phyloP scores from a whole-genome alignment of 2,888 invertebrate species.

The Erebia epiphron region DNA sequence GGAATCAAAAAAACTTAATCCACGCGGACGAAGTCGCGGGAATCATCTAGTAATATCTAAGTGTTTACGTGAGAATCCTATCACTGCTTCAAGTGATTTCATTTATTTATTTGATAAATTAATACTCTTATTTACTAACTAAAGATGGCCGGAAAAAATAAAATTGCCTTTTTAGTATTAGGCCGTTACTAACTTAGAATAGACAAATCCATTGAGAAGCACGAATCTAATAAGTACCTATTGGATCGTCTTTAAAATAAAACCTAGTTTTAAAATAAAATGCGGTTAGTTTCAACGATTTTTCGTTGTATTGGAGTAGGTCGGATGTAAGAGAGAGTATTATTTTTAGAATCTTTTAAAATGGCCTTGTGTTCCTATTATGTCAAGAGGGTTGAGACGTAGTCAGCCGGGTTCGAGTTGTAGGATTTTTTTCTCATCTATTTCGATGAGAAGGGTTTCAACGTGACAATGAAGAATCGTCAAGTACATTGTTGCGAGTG shows the following conservation, averaged over 20 bases:
- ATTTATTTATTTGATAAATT: too few relatives aligned
- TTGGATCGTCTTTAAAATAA: conserved; percentile 6
- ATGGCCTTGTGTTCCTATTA: conserved; percentile 43
- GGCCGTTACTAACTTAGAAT: too few relatives aligned
- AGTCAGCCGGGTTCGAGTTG: conserved; percentile 40
- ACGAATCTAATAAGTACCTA: background rate
- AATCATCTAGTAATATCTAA: too few relatives aligned
- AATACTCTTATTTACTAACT: too few relatives aligned
- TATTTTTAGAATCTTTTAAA: conserved; percentile 43
- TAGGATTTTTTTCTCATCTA: conserved; percentile 37
- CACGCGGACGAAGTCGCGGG: too few relatives aligned
- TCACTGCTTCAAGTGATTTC: too few relatives aligned
- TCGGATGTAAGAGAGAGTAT: conserved; percentile 37
- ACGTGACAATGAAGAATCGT: conserved; percentile 10
- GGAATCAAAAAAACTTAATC: too few relatives aligned
- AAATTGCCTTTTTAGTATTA: too few relatives aligned
- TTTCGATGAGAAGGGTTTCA: conserved; percentile 29
- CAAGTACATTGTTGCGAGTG: conserved; percentile 10
- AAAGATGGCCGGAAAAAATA: too few relatives aligned
- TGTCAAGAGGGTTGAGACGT: conserved; percentile 41
- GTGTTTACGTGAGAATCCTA: too few relatives aligned
- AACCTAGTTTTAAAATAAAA: conserved; percentile 12
- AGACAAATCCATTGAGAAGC: too few relatives aligned
- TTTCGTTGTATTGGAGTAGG: conserved; percentile 34
- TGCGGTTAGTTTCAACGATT: conserved; percentile 31